Conservation (phyloP, 2,888 invertebrate species). For the Agelastica alni region DNA sequence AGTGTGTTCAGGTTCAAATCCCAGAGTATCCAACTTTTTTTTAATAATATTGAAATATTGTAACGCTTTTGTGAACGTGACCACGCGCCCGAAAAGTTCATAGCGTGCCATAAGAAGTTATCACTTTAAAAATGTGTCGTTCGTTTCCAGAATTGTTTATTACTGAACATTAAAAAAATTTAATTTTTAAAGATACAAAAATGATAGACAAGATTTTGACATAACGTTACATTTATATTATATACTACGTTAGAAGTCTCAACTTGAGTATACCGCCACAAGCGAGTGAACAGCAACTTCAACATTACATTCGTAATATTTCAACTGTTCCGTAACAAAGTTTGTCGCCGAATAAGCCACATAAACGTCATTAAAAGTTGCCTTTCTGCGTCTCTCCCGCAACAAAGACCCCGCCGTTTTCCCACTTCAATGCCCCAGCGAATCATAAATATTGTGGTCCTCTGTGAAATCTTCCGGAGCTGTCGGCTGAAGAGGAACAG, state of each 20-base stretch:
- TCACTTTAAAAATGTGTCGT: too few relatives aligned
- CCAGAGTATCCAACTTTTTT: too few relatives aligned
- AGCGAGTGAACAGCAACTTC: conserved; percentile 23
- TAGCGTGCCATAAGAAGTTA: too few relatives aligned
- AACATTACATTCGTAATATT: conserved; percentile 38
- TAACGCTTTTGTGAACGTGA: too few relatives aligned
- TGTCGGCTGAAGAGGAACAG: conserved; percentile 12
- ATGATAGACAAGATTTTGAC: too few relatives aligned
- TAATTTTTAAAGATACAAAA: too few relatives aligned
- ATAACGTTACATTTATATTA: too few relatives aligned
- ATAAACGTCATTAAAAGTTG: conserved; percentile 46
- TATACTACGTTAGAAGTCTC: background rate
- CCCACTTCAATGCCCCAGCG: conserved; percentile 43
- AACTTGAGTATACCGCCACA: conserved; percentile 29
- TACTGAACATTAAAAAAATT: too few relatives aligned
- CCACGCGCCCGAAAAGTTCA: too few relatives aligned
- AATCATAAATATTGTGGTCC: conserved; percentile 43
- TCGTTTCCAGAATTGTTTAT: too few relatives aligned
- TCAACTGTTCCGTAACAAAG: conserved; percentile 41
- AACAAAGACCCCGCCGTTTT: conserved; percentile 32
- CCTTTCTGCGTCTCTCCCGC: conserved; percentile 35
- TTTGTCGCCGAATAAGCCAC: conserved; percentile 43
- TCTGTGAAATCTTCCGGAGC: conserved; percentile 24
- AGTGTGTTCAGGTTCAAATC: too few relatives aligned
- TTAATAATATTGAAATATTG: too few relatives aligned